phyloP scores from a whole-genome alignment of 2,797 vertebrate genomes.

The Peromyscus eremicus region DNA sequence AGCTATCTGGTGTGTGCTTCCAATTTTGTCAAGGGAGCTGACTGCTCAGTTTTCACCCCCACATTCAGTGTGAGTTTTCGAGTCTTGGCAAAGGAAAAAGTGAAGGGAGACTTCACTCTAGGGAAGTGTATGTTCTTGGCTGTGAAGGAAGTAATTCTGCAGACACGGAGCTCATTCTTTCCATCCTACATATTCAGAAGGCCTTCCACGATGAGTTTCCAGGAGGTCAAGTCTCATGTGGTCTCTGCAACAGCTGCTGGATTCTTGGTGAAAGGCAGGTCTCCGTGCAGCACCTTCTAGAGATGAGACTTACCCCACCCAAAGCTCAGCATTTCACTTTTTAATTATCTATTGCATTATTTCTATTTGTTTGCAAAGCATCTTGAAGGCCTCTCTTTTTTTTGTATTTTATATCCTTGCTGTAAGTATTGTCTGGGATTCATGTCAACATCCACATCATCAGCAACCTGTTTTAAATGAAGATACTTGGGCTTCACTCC shows the following conservation, averaged over 20 bases:
- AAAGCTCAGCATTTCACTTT: not conserved
- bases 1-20: slow-evolving; percentile 46
- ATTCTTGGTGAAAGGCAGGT: not conserved
- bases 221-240: not conserved
- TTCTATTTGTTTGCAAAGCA: not conserved
- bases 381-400: not conserved
- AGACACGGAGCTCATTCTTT: slow-evolving; percentile 38
- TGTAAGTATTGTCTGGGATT: not conserved
- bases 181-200: slow-evolving; percentile 17
- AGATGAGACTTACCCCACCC: not conserved
- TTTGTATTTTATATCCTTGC: not conserved
- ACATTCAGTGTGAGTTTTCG: not conserved
- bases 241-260: not conserved
- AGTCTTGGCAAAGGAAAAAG: slow-evolving; percentile 64
- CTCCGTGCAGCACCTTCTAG: not conserved
- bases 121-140: slow-evolving; percentile 66
- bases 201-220: slow-evolving; percentile 30
- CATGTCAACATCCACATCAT: not conserved
- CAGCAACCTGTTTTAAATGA: not conserved
- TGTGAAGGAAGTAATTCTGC: slow-evolving; percentile 32
- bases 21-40: slow-evolving; percentile 39
- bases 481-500: not conserved
- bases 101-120: slow-evolving; percentile 17
- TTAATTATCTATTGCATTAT: not conserved
- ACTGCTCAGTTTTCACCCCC: slow-evolving; percentile 55